phyloP scores from a whole-genome alignment of 1,140 invertebrate genomes.

The Pectinophora gossypiella region DNA sequence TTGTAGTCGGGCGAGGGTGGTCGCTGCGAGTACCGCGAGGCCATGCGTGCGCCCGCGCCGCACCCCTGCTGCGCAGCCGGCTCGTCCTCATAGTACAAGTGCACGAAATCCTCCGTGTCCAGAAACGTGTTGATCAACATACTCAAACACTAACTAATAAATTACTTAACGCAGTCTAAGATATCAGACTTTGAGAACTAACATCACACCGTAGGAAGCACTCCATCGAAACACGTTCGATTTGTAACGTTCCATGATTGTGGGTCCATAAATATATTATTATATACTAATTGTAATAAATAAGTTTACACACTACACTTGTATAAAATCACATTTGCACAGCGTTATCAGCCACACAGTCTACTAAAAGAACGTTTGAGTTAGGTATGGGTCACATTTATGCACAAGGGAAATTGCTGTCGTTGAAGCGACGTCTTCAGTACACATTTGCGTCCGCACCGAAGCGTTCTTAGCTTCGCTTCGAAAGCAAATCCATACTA shows the following conservation, averaged over 20 bases:
- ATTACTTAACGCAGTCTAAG: constrained; percentile 48
- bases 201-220: constrained; percentile 50
- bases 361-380: too few species aligned
- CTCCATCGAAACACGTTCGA: constrained; percentile 32
- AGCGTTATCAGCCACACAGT: constrained; percentile 9
- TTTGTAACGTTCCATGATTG: constrained; percentile 58
- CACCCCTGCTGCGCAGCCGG: constrained; percentile 49
- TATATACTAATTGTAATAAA: constrained; percentile 34
- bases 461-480: too few species aligned
- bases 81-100: constrained; percentile 66
- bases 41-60: constrained; percentile 59
- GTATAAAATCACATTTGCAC: constrained; percentile 65
- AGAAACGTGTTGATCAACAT: constrained; percentile 71
- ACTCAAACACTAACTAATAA: constrained; percentile 47
- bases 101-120: constrained; percentile 72
- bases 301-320: constrained; percentile 50
- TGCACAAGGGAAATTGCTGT: too few species aligned
- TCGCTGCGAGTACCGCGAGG: constrained; percentile 53
- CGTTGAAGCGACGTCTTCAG: too few species aligned
- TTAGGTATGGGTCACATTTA: too few species aligned
- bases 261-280: constrained; percentile 22
- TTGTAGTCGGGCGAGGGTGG: constrained; percentile 57
- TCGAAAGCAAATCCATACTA: too few species aligned
- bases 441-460: too few species aligned
- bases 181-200: constrained; percentile 47